A percentile compares a stretch with the other conserved stretches of the same genome.
phyloP scores from a whole-genome alignment of 37 sponge, comb jelly and placozoan species.

The Agelas oroides region DNA sequence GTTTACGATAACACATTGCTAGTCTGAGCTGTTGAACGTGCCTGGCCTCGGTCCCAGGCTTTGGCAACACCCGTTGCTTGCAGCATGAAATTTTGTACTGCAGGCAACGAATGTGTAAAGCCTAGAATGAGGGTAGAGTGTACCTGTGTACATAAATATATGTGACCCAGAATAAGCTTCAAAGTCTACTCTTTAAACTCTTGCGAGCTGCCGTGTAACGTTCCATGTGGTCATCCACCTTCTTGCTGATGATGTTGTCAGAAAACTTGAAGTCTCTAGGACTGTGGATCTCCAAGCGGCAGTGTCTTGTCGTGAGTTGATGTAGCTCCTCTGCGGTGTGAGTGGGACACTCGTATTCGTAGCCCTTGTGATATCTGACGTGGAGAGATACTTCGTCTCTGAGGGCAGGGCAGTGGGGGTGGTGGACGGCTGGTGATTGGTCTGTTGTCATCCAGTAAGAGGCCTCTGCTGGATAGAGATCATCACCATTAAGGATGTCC shows the following conservation, averaged over 20 bases:
- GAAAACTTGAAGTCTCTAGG: neutral
- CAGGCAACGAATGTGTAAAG: too few species aligned
- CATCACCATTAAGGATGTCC: conserved; percentile 41
- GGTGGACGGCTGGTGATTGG: conserved; percentile 22
- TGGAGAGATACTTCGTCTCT: conserved; percentile 16
- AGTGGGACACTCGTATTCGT: conserved; percentile 57
- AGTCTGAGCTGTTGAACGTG: too few species aligned
- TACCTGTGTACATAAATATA: too few species aligned
- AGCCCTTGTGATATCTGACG: neutral
- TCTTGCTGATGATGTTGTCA: conserved; percentile 6
- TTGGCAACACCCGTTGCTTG: too few species aligned
- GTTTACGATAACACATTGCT: too few species aligned
- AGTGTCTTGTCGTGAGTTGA: neutral
- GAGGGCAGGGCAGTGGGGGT: conserved; percentile 27
- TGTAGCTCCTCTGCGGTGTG: conserved; percentile 57
- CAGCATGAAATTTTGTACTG: too few species aligned
- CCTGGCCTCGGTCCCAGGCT: too few species aligned
- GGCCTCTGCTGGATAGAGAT: conserved; percentile 50
- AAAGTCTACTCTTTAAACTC: neutral
- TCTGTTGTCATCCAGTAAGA: conserved; percentile 14
- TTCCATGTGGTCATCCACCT: neutral
- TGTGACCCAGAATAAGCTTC: too few species aligned
- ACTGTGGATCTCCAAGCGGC: conserved; percentile 36
- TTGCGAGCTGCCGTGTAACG: neutral
- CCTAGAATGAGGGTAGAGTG: too few species aligned